These are phyloP conservation scores for Papilio helenus DNA, from an alignment of 1,140 invertebrate species.

Conservation along the genomic window DNA sequence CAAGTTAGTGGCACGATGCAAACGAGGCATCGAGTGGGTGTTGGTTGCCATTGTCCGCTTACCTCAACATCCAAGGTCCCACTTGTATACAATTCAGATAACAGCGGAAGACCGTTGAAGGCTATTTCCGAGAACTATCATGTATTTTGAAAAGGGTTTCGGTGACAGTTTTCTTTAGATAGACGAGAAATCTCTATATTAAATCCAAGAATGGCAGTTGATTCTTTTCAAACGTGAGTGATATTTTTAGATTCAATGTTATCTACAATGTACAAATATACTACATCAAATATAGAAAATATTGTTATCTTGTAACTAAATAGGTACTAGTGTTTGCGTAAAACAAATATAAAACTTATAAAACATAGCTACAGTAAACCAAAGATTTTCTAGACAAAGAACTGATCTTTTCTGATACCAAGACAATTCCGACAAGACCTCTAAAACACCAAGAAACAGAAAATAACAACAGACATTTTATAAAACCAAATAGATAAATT, in stretches of 20 bases:
- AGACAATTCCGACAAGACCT: not conserved
- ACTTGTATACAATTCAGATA: constrained; percentile 15
- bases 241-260: not conserved
- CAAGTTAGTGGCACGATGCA: not conserved
- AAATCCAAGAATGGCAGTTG: not conserved
- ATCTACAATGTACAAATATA: not conserved
- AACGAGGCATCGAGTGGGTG: constrained; percentile 34
- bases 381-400: not conserved
- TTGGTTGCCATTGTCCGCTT: constrained; percentile 28
- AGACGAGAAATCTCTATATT: not conserved
- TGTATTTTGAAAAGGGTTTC: not conserved
- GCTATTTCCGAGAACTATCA: constrained; percentile 29
- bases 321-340: not conserved
- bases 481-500: too few species aligned
- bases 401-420: not conserved
- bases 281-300: not conserved
- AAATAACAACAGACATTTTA: not conserved
- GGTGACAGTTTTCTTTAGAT: constrained; percentile 20
- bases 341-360: not conserved
- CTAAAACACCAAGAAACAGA: not conserved
- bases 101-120: constrained; percentile 27
- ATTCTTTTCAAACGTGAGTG: not conserved
- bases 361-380: too few species aligned
- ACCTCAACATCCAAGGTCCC: constrained; percentile 27
- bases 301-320: not conserved